Evolutionary conservation across 2,888 invertebrate species (phyloP).

Genomic region (Merodon equestris): DNA sequence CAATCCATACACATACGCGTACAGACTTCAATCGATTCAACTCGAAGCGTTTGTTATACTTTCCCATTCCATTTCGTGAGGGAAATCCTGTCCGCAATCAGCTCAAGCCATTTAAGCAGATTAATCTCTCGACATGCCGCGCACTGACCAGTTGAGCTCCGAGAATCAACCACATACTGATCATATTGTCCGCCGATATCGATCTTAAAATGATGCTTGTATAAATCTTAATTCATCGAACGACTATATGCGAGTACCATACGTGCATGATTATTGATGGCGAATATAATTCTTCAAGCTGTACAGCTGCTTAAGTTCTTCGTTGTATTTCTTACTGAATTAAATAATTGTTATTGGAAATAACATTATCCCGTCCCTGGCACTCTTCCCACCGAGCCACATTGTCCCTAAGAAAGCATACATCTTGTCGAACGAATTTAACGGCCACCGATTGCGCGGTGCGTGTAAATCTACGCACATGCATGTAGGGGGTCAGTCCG

Average conservation of each 20-base stretch:
- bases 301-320: constrained; percentile 43
- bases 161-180: constrained; percentile 41
- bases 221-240: background rate
- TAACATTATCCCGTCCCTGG: too few species aligned
- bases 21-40: background rate
- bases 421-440: constrained; percentile 1
- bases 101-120: constrained; percentile 45
- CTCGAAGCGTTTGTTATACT: constrained; percentile 51
- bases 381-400: background rate
- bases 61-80: constrained; percentile 60
- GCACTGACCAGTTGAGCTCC: constrained; percentile 39
- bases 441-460: constrained; percentile 6
- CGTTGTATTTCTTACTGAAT: constrained; percentile 54
- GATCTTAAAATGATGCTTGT: constrained; percentile 32
- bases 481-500: constrained; percentile 2
- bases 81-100: constrained; percentile 58
- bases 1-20: background rate
- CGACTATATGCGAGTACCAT: background rate
- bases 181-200: constrained; percentile 59
- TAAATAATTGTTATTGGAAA: too few species aligned
- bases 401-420: constrained; percentile 29
- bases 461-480: constrained; percentile 36
- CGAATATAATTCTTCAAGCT: constrained; percentile 58
- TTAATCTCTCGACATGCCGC: constrained; percentile 55
- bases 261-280: constrained; percentile 53